Conservation (phyloP, 2,113 vertebrate species). For the Prunella himalayana region DNA sequence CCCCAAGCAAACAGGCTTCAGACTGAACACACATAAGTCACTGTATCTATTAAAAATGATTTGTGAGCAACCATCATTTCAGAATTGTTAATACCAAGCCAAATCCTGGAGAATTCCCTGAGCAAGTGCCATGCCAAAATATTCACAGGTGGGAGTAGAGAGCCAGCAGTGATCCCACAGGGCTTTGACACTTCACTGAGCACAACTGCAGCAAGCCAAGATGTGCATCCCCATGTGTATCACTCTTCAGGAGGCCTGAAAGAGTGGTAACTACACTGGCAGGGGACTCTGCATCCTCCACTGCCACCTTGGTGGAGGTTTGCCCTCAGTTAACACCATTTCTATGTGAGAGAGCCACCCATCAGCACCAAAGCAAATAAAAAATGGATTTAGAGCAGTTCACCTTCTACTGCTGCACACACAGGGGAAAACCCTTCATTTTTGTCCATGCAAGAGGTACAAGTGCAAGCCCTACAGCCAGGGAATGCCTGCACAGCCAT, state of each 20-base stretch:
- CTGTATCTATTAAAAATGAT: background rate
- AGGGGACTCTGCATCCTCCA: background rate
- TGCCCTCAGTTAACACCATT: background rate
- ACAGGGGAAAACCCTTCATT: fast-evolving
- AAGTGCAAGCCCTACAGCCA: background rate
- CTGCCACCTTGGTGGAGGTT: background rate
- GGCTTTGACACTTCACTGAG: background rate
- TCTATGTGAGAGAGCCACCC: background rate
- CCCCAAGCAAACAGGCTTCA: background rate
- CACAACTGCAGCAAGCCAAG: background rate
- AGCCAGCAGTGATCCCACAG: background rate
- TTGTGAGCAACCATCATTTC: background rate
- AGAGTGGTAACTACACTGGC: fast-evolving
- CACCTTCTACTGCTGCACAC: background rate
- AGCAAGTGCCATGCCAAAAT: background rate
- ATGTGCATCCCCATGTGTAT: background rate
- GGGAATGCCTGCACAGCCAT: background rate
- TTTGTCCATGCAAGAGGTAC: background rate
- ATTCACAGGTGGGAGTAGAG: background rate
- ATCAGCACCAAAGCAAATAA: background rate
- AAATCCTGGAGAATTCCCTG: background rate
- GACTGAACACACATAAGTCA: background rate
- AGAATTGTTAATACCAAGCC: background rate
- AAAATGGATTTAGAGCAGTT: background rate
- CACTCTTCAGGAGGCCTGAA: background rate